Conservation (phyloP, 2,888 invertebrate species). For the Nezara viridula region DNA sequence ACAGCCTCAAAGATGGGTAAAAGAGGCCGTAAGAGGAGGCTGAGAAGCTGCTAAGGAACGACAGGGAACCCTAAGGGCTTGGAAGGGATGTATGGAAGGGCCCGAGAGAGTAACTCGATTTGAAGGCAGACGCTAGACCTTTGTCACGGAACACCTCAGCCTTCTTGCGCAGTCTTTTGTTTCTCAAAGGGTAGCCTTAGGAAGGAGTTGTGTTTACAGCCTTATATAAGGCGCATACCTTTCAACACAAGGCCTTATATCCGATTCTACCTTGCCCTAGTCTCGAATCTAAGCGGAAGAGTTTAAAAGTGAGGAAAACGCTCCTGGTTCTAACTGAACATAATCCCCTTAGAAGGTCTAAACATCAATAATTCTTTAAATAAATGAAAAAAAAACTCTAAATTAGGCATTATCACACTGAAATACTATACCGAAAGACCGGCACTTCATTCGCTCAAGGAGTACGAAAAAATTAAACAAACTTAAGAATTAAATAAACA, state of each 20-base stretch:
- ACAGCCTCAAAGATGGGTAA: background rate
- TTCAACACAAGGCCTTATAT: background rate
- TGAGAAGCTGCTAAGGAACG: background rate
- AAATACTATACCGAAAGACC: too few species aligned
- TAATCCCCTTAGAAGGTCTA: background rate
- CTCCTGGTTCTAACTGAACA: background rate
- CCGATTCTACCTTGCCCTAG: background rate
- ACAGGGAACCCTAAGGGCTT: background rate
- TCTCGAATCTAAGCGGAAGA: background rate
- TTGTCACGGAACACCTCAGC: constrained; percentile 42
- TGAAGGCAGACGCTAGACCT: constrained; percentile 12
- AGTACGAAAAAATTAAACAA: too few species aligned
- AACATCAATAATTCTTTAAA: background rate
- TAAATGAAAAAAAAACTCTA: background rate
- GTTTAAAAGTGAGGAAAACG: background rate
- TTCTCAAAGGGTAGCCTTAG: constrained; percentile 8
- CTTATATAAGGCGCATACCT: constrained; percentile 26
- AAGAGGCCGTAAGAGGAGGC: background rate
- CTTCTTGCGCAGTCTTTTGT: constrained; percentile 16
- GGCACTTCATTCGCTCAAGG: too few species aligned
- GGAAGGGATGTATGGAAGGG: background rate
- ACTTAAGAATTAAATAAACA: too few species aligned
- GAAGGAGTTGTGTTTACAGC: constrained; percentile 35
- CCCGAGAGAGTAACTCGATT: background rate
- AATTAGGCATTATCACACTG: too few species aligned